Conservation (phyloP, 2,888 invertebrate genomes). For the Schrankia costaestrigalis region DNA sequence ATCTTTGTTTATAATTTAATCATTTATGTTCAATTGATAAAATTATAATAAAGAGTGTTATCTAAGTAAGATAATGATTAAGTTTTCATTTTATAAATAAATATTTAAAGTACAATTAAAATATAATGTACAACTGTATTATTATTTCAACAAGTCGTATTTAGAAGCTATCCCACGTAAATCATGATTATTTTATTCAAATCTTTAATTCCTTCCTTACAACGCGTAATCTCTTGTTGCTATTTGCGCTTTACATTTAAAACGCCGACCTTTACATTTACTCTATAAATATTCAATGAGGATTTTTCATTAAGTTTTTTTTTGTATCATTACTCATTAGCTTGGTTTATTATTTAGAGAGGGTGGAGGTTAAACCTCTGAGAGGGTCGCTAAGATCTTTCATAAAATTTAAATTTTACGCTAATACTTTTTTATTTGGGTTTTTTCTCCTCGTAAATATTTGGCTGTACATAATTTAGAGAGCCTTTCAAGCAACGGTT, state of each 20-base stretch:
- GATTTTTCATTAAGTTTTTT: conserved; percentile 40
- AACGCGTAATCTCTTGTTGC: conserved; percentile 26
- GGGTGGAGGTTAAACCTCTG: conserved; percentile 25
- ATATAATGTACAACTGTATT: too few species aligned
- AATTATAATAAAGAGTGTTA: too few species aligned
- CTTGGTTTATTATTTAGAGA: conserved; percentile 56
- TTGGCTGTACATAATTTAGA: conserved; percentile 30
- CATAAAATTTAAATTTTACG: conserved; percentile 53
- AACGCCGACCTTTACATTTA: conserved; percentile 28
- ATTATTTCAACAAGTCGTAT: conserved; percentile 2
- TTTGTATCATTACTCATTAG: conserved; percentile 63
- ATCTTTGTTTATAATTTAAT: too few species aligned
- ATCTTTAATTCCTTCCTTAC: conserved; percentile 13
- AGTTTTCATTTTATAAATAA: too few species aligned
- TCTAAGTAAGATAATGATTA: too few species aligned
- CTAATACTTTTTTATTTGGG: conserved; percentile 41
- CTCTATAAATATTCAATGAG: conserved; percentile 39
- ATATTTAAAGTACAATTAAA: too few species aligned
- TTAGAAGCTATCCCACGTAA: not conserved
- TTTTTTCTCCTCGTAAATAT: conserved; percentile 29
- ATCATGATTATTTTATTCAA: conserved; percentile 21
- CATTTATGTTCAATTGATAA: too few species aligned
- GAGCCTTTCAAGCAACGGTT: conserved; percentile 3
- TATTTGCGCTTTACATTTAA: conserved; percentile 25
- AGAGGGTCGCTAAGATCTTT: conserved; percentile 41